These are phyloP conservation scores for Schizotus pectinicornis DNA, from an alignment of 2,888 invertebrate genomes.

Conservation along the genomic window DNA sequence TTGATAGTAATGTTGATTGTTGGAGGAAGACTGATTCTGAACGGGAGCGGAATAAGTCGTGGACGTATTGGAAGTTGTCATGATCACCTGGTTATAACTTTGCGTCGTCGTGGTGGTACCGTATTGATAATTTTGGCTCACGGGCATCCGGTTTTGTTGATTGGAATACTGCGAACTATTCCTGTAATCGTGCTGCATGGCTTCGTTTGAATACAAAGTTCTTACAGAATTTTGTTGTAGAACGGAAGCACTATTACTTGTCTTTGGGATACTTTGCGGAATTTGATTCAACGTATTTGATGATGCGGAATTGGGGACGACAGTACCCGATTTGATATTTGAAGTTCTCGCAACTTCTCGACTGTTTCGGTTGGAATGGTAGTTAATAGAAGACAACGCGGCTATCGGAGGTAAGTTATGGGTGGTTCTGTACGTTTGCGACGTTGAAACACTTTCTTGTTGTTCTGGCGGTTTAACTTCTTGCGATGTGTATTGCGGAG, in stretches of 20 bases:
- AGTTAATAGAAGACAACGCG: slow-evolving; percentile 58
- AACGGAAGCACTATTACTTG: slow-evolving; percentile 28
- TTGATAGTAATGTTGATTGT: slow-evolving; percentile 52
- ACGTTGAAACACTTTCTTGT: slow-evolving; percentile 30
- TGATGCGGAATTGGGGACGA: slow-evolving; percentile 20
- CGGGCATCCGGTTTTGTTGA: slow-evolving; percentile 20
- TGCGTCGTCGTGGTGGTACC: slow-evolving; percentile 46
- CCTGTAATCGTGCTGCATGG: slow-evolving; percentile 27
- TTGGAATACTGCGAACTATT: slow-evolving; percentile 23
- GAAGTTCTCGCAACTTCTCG: slow-evolving; percentile 45
- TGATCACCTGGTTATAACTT: slow-evolving; percentile 38
- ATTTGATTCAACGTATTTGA: slow-evolving; percentile 15
- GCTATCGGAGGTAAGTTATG: slow-evolving; percentile 64
- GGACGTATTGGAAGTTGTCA: slow-evolving; percentile 53
- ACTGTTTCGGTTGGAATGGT: slow-evolving; percentile 57
- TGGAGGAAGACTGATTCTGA: slow-evolving; percentile 43
- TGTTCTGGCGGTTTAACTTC: slow-evolving; percentile 1
- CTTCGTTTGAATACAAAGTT: slow-evolving; percentile 16
- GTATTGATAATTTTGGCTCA: slow-evolving; percentile 30
- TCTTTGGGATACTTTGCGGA: slow-evolving; percentile 6
- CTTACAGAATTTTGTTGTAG: slow-evolving; percentile 34
- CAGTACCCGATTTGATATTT: slow-evolving; percentile 33
- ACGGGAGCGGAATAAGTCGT: slow-evolving; percentile 42
- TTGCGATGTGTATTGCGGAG: not conserved
- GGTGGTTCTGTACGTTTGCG: slow-evolving; percentile 50